Base-by-base conservation (phyloP, 2,113 vertebrate genomes). In the Indri indri region DNA sequence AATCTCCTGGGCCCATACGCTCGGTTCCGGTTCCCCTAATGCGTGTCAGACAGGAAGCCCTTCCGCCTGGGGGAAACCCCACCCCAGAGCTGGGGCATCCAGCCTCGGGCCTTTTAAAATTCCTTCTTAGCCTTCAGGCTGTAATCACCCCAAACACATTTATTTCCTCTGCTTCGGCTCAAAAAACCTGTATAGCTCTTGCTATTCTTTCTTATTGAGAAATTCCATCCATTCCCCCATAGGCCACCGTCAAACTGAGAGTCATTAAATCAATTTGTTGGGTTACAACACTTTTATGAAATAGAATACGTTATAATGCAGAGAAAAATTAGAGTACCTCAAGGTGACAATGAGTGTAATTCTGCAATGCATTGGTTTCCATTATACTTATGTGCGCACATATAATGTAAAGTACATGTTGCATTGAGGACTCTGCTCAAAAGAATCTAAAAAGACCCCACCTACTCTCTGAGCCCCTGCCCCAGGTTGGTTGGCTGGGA, bases 41-140 rank as follows among this genome's bases (percentile, higher is more conserved):
- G 13, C 54, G 3, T 2, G 18, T 42, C 47, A 5, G 83, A 32
- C 23, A 1, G 7, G 59, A 84, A 77, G 79, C 32, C 52, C 27
- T 81, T 57, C 52, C 47, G 66, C 59, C 93, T 34, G 14, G 17
- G 14, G 68, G 71, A 85, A 66, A 27, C 70, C 63, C 80, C 34
- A 30, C 59, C 52, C 27, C 54, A 42, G 61, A 30, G 74, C 52
- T 25, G 61, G 40, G 42, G 66, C 73, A 37, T 34, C 42, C 66
- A 71, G 88, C 50, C 86, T 84, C 14, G 0, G 40, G 45, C 77
- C 77, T 85, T 80, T 94, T 61, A 47, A 94, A 79, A 82, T 91
- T 77, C 89, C 59, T 81, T 30, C 86, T 94, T 77, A 85, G 66
- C 85, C 71, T 93, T 68, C 40, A 82, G 80, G 79, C 34, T 70